These are phyloP conservation scores for Agrochola litura DNA, from an alignment of 2,888 invertebrate species.

Conservation along the genomic window DNA sequence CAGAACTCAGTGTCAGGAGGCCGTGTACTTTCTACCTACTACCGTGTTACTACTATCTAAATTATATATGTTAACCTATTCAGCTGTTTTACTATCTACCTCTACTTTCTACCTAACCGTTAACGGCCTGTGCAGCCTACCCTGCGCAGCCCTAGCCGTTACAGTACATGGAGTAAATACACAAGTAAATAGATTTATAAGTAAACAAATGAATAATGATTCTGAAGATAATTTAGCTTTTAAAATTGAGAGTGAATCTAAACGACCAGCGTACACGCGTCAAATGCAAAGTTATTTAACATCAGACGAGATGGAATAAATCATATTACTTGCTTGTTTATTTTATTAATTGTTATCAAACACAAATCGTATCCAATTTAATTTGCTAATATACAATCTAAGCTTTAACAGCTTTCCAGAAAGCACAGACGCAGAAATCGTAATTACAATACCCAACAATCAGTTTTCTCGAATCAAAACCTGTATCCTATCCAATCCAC, in stretches of 20 bases:
- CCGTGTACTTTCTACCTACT: too few relatives aligned
- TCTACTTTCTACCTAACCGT: too few relatives aligned
- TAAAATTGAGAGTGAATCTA: neutral
- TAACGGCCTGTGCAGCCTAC: too few relatives aligned
- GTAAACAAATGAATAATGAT: neutral
- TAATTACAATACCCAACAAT: slow-evolving; percentile 8
- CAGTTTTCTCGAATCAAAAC: slow-evolving; percentile 2
- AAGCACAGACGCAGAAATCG: neutral
- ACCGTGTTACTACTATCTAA: too few relatives aligned
- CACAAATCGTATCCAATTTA: neutral
- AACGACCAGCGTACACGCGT: neutral
- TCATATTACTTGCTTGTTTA: neutral
- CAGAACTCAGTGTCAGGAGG: too few relatives aligned
- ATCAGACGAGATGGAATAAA: neutral
- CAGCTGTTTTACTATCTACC: too few relatives aligned
- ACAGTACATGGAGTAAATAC: too few relatives aligned
- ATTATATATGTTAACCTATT: too few relatives aligned
- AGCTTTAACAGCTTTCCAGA: neutral
- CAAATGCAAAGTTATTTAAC: neutral
- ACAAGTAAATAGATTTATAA: neutral
- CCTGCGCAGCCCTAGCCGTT: too few relatives aligned
- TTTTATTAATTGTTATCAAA: neutral
- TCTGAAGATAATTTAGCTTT: neutral
- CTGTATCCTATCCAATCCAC: slow-evolving; percentile 9
- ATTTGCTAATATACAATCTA: neutral